These are phyloP conservation scores for Troides oblongomaculatus DNA, from an alignment of 2,888 invertebrate species.

Conservation along the genomic window DNA sequence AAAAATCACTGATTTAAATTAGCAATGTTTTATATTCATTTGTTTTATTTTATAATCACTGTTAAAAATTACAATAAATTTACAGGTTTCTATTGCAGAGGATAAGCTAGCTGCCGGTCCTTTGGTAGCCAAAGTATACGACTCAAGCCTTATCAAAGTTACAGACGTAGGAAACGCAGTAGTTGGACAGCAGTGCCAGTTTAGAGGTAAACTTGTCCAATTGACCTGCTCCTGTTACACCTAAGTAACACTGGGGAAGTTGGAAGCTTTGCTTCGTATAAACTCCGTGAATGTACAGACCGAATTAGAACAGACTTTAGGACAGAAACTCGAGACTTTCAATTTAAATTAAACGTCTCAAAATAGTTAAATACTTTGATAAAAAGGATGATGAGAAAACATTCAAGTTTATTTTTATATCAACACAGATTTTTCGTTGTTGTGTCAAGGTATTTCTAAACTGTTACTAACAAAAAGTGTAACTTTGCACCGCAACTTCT, in stretches of 20 bases:
- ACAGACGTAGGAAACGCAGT: conserved; percentile 96
- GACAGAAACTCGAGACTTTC: conserved; percentile 10
- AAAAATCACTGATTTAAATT: not conserved
- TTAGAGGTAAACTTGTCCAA: conserved; percentile 85
- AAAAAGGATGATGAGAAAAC: not conserved
- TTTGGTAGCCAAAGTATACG: conserved; percentile 95
- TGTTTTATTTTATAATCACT: not conserved
- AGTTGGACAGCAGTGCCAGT: conserved; percentile 97
- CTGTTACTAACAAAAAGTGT: no score
- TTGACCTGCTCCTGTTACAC: conserved; percentile 21
- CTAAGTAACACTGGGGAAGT: conserved; percentile 22
- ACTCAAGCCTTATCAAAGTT: conserved; percentile 95
- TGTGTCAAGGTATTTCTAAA: no score
- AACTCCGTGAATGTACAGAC: conserved; percentile 17
- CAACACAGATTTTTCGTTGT: not conserved
- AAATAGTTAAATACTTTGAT: conserved; percentile 1
- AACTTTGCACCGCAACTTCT: no score
- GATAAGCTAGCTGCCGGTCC: conserved; percentile 94
- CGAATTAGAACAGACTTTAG: conserved; percentile 8
- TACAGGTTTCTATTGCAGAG: conserved; percentile 87
- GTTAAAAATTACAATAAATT: not conserved
- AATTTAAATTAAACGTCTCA: not conserved
- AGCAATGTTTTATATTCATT: not conserved
- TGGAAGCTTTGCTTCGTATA: conserved; percentile 13
- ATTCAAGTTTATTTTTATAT: not conserved